These are phyloP conservation scores for Ptychoptera albimana DNA, from an alignment of 2,888 invertebrate species.

Conservation along the genomic window DNA sequence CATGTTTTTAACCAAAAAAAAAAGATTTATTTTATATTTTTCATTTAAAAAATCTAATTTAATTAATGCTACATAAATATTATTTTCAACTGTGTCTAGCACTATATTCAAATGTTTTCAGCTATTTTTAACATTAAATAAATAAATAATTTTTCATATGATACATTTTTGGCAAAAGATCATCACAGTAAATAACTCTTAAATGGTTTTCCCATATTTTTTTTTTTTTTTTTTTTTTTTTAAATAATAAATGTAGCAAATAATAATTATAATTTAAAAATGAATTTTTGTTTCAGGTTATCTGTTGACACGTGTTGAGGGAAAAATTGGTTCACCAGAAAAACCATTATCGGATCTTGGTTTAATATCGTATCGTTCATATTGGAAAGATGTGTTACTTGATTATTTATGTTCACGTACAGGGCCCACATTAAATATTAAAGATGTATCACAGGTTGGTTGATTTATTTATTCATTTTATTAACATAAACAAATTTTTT, in stretches of 20 bases:
- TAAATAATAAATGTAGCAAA: not conserved
- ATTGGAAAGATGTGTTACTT: constrained; percentile 95
- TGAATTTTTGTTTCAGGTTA: constrained; percentile 54
- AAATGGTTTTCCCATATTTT: not conserved
- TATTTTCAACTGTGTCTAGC: too few species aligned
- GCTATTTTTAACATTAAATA: too few species aligned
- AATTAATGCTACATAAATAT: too few species aligned
- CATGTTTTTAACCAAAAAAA: too few species aligned
- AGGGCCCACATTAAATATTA: constrained; percentile 78
- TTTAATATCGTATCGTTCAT: constrained; percentile 90
- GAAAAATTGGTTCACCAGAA: constrained; percentile 98
- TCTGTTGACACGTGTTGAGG: constrained; percentile 84
- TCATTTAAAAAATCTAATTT: too few species aligned
- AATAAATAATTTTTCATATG: too few species aligned
- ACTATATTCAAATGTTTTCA: too few species aligned
- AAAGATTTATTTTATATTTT: too few species aligned
- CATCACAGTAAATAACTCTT: not conserved
- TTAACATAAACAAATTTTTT: not conserved
- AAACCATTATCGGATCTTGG: constrained; percentile 96
- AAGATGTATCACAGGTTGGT: constrained; percentile 50
- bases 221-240: constrained; percentile 1
- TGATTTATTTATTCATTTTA: not conserved
- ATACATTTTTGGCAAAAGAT: too few species aligned
- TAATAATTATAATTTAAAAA: not conserved
- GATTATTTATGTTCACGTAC: constrained; percentile 80